Base-by-base conservation (phyloP, 1,140 invertebrate genomes). In the Anastatus disparis region DNA sequence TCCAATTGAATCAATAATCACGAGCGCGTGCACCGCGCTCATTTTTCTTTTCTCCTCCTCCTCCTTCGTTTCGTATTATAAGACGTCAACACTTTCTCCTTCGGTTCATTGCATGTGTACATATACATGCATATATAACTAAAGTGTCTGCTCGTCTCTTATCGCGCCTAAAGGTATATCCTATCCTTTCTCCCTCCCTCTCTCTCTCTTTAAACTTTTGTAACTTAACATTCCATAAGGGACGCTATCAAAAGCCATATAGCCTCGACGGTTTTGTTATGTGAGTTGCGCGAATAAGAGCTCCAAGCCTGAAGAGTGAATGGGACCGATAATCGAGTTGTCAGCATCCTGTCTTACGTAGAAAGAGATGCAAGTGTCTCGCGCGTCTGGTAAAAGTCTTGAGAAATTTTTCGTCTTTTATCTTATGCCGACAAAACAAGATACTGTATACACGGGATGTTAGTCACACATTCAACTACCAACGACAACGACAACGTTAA, bases 291-390 rank as follows among this genome's bases (percentile, higher is more conserved):
- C 4, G 31, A 35, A 10, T 6, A 35, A 35, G 31, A 35, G 31
- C n/a, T n/a, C n/a, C n/a, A n/a, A n/a, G n/a, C n/a, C n/a, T n/a
- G n/a, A n/a, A 35, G 31, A 35, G 31, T 6, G 31, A 35, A 10
- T 6, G 70, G 75, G 71, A 72, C 75, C 76, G 77, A 79, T 78
- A 79, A 82, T 81, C 76, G 68, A 78, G 77, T 77, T 77, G 74
- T 77, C 77, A 75, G 72, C 73, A 76, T 67, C 64, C 64, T 67
- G 64, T 58, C 73, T 75, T 78, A 56, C 71, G n/a, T n/a, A n/a
- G n/a, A n/a, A n/a, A n/a, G 77, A 72, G 52, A 17, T 40, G 27
- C 52, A 13, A 22, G 31, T 24, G 1, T 4, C 24, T 17, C 12
- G 24, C 10, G 31, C 10, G 31, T 40, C 31, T 27, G 61, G 7